A percentile compares a stretch with the other conserved stretches of the same genome.
phyloP scores from a whole-genome alignment of 1,140 invertebrate genomes.

The silkworm (Bombyx mori) region DNA sequence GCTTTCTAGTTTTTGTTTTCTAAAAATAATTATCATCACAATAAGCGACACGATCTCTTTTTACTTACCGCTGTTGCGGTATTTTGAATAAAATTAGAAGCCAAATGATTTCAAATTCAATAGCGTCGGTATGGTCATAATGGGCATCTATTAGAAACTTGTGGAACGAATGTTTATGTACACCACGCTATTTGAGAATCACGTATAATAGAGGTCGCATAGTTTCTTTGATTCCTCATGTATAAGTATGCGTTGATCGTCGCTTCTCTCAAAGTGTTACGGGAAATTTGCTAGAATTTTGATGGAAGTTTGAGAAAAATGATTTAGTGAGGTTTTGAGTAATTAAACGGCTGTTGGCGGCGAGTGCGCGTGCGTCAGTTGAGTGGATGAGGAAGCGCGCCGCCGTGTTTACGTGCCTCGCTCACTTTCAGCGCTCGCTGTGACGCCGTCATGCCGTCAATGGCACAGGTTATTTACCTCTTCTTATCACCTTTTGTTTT shows the following conservation, averaged over 20 bases:
- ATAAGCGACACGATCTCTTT: slow-evolving; percentile 62
- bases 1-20: slow-evolving; percentile 70
- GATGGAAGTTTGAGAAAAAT: slow-evolving; percentile 27
- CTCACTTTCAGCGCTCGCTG: slow-evolving; percentile 15
- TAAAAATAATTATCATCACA: slow-evolving; percentile 69
- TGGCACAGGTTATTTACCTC: slow-evolving; percentile 67
- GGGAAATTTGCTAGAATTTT: neutral
- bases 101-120: slow-evolving; percentile 46
- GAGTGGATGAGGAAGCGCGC: slow-evolving; percentile 3
- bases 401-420: slow-evolving; percentile 12
- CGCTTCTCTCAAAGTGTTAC: no score
- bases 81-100: slow-evolving; percentile 63
- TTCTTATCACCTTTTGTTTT: slow-evolving; percentile 70
- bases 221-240: neutral
- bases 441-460: slow-evolving; percentile 47
- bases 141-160: slow-evolving; percentile 32
- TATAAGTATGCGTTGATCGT: neutral
- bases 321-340: slow-evolving; percentile 38
- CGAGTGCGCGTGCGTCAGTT: slow-evolving; percentile 27
- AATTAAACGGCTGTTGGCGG: slow-evolving; percentile 44
- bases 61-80: slow-evolving; percentile 63
- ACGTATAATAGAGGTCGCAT: neutral
- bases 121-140: slow-evolving; percentile 31
- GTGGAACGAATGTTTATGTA: slow-evolving; percentile 33
- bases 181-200: slow-evolving; percentile 2